phyloP scores from a whole-genome alignment of 2,113 vertebrate genomes.

The Tor tambroides region DNA sequence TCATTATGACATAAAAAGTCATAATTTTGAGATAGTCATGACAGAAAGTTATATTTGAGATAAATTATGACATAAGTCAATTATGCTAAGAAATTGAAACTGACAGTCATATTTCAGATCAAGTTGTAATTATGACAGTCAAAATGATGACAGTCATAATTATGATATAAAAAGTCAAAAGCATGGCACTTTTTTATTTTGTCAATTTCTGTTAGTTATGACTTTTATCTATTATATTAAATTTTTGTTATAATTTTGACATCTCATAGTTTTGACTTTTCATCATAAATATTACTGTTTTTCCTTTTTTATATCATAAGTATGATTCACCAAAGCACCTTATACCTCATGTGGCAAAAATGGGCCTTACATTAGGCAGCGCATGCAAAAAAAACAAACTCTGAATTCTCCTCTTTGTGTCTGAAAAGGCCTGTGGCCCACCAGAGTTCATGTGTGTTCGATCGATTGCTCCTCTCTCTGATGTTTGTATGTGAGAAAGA shows the following conservation, averaged over 20 bases:
- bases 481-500: conserved; percentile 13
- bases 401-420: neutral
- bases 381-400: neutral
- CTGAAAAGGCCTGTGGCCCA: neutral
- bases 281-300: neutral
- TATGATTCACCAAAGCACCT: neutral
- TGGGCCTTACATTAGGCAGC: neutral
- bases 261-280: neutral
- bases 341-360: neutral
- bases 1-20: too few relatives aligned
- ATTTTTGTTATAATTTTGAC: neutral
- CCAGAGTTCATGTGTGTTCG: neutral
- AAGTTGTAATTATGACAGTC: neutral
- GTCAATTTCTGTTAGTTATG: neutral
- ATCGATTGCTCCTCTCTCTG: conserved; percentile 25
- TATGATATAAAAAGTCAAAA: neutral
- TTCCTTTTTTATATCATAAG: neutral
- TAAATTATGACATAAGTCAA: too few relatives aligned
- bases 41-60: too few relatives aligned
- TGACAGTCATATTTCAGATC: too few relatives aligned
- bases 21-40: too few relatives aligned
- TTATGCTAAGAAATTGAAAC: too few relatives aligned
- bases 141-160: neutral
- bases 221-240: neutral
- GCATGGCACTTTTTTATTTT: too few relatives aligned